Conservation (phyloP, 2,888 invertebrate genomes). For the Lasioglossum vierecki region DNA sequence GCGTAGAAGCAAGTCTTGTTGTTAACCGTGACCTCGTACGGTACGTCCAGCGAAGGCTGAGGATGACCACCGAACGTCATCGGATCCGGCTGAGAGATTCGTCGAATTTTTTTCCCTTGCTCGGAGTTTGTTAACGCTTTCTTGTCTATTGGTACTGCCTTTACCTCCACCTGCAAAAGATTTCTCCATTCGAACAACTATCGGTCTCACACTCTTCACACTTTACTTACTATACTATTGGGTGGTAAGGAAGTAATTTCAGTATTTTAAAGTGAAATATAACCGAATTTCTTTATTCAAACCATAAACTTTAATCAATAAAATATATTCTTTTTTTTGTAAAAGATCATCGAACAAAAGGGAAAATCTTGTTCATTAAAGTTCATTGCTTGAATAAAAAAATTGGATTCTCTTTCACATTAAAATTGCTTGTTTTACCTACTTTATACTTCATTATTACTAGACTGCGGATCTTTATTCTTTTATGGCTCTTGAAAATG, state of each 20-base stretch:
- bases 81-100: conserved; percentile 86
- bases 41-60: conserved; percentile 88
- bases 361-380: too few relatives aligned
- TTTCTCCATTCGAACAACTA: conserved; percentile 1
- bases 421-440: too few relatives aligned
- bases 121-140: conserved; percentile 87
- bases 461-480: too few relatives aligned
- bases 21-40: conserved; percentile 93
- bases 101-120: conserved; percentile 86
- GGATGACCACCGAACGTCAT: conserved; percentile 88
- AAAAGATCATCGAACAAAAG: too few relatives aligned
- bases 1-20: conserved; percentile 97
- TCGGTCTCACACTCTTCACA: neutral
- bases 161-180: conserved; percentile 88
- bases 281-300: too few relatives aligned
- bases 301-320: too few relatives aligned
- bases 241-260: too few relatives aligned
- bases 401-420: too few relatives aligned
- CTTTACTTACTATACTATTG: neutral
- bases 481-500: too few relatives aligned
- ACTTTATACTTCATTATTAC: neutral
- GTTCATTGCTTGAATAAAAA: too few relatives aligned
- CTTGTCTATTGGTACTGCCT: conserved; percentile 89
- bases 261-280: too few relatives aligned
- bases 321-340: too few relatives aligned